phyloP scores from a whole-genome alignment of 2,113 vertebrate species.

The Motacilla alba region DNA sequence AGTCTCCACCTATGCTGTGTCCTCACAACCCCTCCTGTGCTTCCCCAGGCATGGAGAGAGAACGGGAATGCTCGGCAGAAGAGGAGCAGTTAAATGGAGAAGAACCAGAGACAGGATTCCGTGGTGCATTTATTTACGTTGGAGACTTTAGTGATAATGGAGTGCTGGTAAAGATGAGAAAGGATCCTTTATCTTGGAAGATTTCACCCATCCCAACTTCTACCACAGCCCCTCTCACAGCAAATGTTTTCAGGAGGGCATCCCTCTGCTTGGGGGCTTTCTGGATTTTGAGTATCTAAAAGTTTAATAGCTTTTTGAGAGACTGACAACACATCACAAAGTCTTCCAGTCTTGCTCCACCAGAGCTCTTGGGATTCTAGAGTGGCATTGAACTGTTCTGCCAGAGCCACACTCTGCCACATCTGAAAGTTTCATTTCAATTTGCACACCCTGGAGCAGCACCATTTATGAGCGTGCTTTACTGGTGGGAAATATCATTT shows the following conservation, averaged over 20 bases:
- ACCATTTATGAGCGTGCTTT: not conserved
- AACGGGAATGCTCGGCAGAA: not conserved
- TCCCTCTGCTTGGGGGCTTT: not conserved
- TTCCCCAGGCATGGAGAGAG: accelerated
- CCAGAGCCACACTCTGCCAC: not conserved
- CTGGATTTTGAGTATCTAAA: not conserved
- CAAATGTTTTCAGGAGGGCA: not conserved
- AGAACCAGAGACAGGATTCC: not conserved
- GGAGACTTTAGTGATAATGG: not conserved
- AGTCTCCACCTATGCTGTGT: accelerated
- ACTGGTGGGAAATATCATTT: not conserved
- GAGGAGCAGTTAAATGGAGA: accelerated
- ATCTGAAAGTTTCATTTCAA: not conserved
- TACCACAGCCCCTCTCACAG: not conserved
- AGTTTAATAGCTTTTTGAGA: not conserved
- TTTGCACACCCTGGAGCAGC: not conserved
- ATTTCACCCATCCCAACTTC: not conserved
- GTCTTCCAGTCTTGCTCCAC: not conserved
- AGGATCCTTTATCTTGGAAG: not conserved
- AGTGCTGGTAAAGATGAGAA: not conserved
- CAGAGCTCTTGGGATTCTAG: not conserved
- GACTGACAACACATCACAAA: not conserved
- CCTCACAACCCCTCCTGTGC: not conserved
- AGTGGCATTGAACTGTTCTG: not conserved
- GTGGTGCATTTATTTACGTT: accelerated